These are phyloP conservation scores for Cinclus cinclus DNA, from an alignment of 2,113 vertebrate species.

Conservation along the genomic window DNA sequence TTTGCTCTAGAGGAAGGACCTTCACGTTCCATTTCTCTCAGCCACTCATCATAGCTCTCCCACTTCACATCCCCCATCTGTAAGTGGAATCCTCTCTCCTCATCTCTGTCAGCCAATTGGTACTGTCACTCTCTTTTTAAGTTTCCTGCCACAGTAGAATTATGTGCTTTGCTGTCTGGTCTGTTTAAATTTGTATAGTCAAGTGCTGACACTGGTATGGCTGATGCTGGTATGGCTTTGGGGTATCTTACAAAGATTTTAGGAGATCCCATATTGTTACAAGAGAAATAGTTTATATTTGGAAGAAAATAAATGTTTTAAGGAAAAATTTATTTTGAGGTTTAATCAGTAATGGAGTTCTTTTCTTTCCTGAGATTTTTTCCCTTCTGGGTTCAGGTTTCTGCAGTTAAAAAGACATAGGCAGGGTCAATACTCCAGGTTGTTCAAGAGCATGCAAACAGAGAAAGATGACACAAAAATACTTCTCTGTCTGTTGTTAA, in stretches of 20 bases:
- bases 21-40: background rate
- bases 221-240: background rate
- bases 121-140: background rate
- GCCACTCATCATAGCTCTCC: background rate
- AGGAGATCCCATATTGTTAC: background rate
- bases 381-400: background rate
- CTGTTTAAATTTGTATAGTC: background rate
- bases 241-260: background rate
- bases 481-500: background rate
- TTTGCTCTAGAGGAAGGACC: background rate
- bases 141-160: background rate
- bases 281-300: background rate
- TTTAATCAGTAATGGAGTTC: background rate
- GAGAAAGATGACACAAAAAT: background rate
- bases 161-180: background rate
- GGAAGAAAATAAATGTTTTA: background rate
- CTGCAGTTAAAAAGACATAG: background rate
- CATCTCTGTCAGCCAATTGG: background rate
- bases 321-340: background rate
- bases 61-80: accelerated
- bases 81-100: background rate
- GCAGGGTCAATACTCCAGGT: background rate
- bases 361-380: background rate
- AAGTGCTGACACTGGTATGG: accelerated
- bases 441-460: background rate